Evolutionary conservation across 2,888 invertebrate species (phyloP).

Genomic region (Lutraria lutraria): DNA sequence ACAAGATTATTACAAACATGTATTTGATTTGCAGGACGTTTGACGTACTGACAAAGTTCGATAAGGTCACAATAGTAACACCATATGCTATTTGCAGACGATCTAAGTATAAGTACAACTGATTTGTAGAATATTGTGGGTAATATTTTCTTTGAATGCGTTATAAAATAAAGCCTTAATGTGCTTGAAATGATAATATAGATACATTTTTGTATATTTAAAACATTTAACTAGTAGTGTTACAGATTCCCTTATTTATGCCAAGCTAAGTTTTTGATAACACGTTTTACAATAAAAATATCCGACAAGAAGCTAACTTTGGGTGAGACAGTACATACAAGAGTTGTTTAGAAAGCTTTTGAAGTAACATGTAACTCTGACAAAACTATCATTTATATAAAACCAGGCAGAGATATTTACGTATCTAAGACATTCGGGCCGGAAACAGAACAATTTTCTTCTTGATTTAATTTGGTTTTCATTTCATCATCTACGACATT

Average conservation of each 20-base stretch:
- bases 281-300: background rate
- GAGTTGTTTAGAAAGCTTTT: slow-evolving; percentile 29
- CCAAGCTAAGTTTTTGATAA: background rate
- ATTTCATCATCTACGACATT: slow-evolving; percentile 44
- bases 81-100: no score
- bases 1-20: no score
- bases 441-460: slow-evolving; percentile 52
- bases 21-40: no score
- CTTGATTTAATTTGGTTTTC: slow-evolving; percentile 42
- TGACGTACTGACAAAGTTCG: no score
- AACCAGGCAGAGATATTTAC: slow-evolving; percentile 48
- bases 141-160: no score
- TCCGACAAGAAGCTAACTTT: background rate
- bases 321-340: background rate
- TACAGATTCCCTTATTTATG: slow-evolving; percentile 4
- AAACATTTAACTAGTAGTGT: background rate
- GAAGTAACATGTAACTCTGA: slow-evolving; percentile 40
- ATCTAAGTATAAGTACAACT: no score
- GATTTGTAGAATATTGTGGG: no score
- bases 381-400: slow-evolving; percentile 58
- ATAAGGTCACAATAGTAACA: no score
- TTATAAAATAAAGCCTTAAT: no score
- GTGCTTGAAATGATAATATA: no score
- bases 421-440: slow-evolving; percentile 47
- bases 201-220: background rate